Percentiles rank a stretch among this genome's conserved stretches.
phyloP scores from a whole-genome alignment of 2,113 vertebrate genomes.

The Calyptomena viridis region DNA sequence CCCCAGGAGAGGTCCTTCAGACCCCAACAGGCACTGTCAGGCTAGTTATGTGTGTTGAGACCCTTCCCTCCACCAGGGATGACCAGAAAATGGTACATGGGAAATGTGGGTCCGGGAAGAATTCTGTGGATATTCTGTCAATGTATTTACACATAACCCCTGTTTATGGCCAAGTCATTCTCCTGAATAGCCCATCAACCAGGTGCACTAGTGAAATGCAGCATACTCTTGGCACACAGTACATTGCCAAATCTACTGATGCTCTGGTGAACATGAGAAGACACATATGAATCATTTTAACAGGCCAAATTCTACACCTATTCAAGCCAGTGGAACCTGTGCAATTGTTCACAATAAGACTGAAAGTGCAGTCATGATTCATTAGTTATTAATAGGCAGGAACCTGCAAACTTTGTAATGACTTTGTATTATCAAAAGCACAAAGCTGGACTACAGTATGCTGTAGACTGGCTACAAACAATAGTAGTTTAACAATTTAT shows the following conservation, averaged over 20 bases:
- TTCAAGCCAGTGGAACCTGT: not conserved
- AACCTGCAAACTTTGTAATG: not conserved
- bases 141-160: not conserved
- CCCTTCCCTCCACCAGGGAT: not conserved
- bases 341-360: not conserved
- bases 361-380: not conserved
- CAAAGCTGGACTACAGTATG: not conserved
- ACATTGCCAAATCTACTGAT: not conserved
- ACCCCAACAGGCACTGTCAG: not conserved
- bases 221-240: fast-evolving
- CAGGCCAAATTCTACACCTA: not conserved
- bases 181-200: not conserved
- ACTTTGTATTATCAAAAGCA: not conserved
- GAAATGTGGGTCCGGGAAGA: fast-evolving
- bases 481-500: not conserved
- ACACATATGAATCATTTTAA: not conserved
- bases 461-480: not conserved
- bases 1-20: not conserved
- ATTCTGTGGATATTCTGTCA: not conserved
- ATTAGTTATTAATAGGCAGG: not conserved
- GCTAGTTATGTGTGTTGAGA: not conserved
- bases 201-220: not conserved
- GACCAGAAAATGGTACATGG: not conserved
- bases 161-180: not conserved
- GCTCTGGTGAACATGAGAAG: not conserved